Percentiles rank a stretch among this genome's conserved stretches.
Conservation (phyloP, 2,888 invertebrate genomes). For the Boloria selene region DNA sequence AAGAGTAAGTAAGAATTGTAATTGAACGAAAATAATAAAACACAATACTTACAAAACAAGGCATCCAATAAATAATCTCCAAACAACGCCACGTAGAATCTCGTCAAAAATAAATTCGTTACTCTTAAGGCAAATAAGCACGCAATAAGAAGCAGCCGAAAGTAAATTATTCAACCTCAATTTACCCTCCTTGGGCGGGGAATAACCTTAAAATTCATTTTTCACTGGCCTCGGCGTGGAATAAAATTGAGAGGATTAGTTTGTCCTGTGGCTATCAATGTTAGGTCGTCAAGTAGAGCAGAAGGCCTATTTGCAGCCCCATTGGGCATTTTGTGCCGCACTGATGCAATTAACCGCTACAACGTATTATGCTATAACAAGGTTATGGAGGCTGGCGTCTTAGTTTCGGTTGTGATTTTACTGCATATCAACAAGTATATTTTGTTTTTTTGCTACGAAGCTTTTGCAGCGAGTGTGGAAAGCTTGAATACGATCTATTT, state of each 20-base stretch:
- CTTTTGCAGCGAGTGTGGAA: too few species aligned
- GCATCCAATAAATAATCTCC: constrained; percentile 25
- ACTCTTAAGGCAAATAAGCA: constrained; percentile 40
- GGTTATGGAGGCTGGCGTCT: constrained; percentile 25
- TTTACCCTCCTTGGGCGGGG: constrained; percentile 54
- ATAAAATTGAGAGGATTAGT: constrained; percentile 65
- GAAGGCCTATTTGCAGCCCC: constrained; percentile 75
- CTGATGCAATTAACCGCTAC: constrained; percentile 59
- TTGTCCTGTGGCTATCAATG: constrained; percentile 59
- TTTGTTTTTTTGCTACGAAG: constrained; percentile 1
- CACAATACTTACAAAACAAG: constrained; percentile 3
- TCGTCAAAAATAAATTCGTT: constrained; percentile 40
- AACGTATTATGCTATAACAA: constrained; percentile 32
- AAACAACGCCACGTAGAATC: constrained; percentile 33
- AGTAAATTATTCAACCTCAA: constrained; percentile 62
- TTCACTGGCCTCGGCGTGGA: constrained; percentile 55
- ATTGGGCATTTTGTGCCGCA: constrained; percentile 63
- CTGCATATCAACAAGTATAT: background rate
- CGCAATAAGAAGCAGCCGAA: constrained; percentile 48
- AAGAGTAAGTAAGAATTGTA: background rate
- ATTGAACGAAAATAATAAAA: background rate
- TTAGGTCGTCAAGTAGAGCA: constrained; percentile 66
- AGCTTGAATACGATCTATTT: too few species aligned
- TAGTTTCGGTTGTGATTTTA: constrained; percentile 24
- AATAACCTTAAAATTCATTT: constrained; percentile 64